Percentiles rank a stretch among this genome's conserved stretches.
These are phyloP conservation scores for Zophobas morio DNA, from an alignment of 1,140 invertebrate genomes.

Conservation along the genomic window DNA sequence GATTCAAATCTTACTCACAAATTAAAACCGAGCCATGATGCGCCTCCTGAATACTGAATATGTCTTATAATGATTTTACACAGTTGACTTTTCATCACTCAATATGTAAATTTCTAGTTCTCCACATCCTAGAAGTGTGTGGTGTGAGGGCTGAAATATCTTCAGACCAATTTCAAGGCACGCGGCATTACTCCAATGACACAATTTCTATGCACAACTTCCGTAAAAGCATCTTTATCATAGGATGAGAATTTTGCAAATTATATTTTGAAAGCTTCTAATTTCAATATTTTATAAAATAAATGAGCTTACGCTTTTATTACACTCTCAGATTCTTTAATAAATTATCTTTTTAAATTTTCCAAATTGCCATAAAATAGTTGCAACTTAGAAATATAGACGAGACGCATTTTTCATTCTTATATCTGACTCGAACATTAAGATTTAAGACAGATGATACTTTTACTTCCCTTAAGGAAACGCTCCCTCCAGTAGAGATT, in stretches of 20 bases:
- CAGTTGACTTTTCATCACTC: slow-evolving; percentile 40
- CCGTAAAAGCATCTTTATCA: slow-evolving; percentile 33
- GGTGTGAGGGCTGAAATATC: slow-evolving; percentile 26
- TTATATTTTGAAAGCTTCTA: slow-evolving; percentile 31
- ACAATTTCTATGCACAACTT: slow-evolving; percentile 36
- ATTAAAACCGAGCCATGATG: slow-evolving; percentile 25
- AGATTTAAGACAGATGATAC: slow-evolving; percentile 39
- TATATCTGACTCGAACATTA: slow-evolving; percentile 27
- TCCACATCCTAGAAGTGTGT: slow-evolving; percentile 32
- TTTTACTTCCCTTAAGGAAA: slow-evolving; percentile 36
- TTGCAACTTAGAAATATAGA: neutral
- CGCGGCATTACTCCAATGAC: slow-evolving; percentile 31
- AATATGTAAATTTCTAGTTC: slow-evolving; percentile 41
- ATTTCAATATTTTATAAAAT: slow-evolving; percentile 40
- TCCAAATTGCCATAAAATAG: no score
- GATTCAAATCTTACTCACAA: slow-evolving; percentile 6
- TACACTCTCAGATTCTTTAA: neutral
- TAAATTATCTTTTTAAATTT: neutral
- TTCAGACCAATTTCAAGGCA: slow-evolving; percentile 28
- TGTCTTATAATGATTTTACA: slow-evolving; percentile 43
- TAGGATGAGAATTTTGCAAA: slow-evolving; percentile 35
- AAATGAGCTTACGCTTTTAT: neutral
- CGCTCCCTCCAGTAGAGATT: slow-evolving; percentile 25
- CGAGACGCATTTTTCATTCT: slow-evolving; percentile 15
- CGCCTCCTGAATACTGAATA: slow-evolving; percentile 33